Conservation (phyloP, 23 tunicate genomes). For the Halocynthia aurantium region DNA sequence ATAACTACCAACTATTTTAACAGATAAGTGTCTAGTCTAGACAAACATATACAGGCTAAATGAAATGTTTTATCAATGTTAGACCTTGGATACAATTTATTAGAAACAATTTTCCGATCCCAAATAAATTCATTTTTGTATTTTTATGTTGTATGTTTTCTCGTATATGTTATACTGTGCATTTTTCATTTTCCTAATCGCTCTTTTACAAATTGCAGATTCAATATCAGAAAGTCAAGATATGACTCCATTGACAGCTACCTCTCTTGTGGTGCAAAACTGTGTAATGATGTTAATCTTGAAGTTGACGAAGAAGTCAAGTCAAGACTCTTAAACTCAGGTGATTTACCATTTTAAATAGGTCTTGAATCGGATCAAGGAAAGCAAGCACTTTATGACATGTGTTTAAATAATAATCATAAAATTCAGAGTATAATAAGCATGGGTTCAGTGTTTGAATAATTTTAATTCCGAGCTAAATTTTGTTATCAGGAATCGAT, state of each 20-base stretch:
- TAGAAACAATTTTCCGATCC: too few species aligned
- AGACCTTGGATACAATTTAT: too few species aligned
- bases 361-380: not conserved
- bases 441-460: not conserved
- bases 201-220: slow-evolving; percentile 1
- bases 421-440: not conserved
- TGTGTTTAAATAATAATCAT: too few species aligned
- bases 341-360: slow-evolving; percentile 6
- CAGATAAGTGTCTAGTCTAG: too few species aligned
- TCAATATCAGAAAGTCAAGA: slow-evolving; percentile 59
- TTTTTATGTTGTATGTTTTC: not conserved
- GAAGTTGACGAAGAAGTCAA: slow-evolving; percentile 62
- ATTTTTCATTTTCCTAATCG: too few species aligned
- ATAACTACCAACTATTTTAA: too few species aligned
- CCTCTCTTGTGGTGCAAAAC: slow-evolving; percentile 30
- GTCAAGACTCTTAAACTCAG: slow-evolving; percentile 40
- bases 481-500: slow-evolving; percentile 55
- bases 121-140: not conserved
- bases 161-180: too few species aligned
- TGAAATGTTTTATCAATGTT: too few species aligned
- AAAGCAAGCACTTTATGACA: too few species aligned
- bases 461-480: not conserved
- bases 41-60: too few species aligned
- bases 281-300: slow-evolving; percentile 65
- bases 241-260: slow-evolving; percentile 89